Conservation (phyloP, 92 coral and sea anemone genomes). For the Phenganax subtilis region DNA sequence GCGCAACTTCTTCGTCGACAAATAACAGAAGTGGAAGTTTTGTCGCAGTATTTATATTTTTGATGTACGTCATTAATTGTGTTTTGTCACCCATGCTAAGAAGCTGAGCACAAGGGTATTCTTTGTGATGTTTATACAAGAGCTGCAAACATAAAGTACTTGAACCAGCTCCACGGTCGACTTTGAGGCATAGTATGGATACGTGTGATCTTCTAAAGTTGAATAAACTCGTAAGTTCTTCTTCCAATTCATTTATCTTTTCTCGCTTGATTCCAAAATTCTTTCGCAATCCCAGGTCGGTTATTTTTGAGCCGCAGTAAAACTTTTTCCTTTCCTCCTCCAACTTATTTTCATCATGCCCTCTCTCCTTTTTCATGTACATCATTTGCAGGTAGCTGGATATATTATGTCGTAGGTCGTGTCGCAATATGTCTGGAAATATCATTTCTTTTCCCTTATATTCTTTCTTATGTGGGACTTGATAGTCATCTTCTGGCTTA, state of each 20-base stretch:
- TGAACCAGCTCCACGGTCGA: constrained; percentile 41
- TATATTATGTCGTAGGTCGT: constrained; percentile 9
- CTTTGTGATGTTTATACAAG: constrained; percentile 4
- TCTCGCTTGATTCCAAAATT: constrained; percentile 17
- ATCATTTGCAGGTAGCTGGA: constrained; percentile 30
- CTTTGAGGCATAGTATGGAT: constrained; percentile 20
- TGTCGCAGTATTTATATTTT: constrained; percentile 14
- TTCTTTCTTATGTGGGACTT: constrained; percentile 50
- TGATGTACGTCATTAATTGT: constrained; percentile 8
- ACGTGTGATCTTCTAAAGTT: constrained; percentile 30
- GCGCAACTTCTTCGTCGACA: constrained; percentile 38
- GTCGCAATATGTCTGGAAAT: constrained; percentile 31
- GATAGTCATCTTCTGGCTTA: constrained; percentile 62
- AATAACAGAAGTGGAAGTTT: constrained; percentile 22
- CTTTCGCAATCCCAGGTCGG: constrained; percentile 2
- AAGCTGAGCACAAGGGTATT: constrained; percentile 31
- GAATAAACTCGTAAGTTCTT: constrained; percentile 2
- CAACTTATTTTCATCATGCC: neutral
- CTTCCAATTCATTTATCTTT: constrained; percentile 15
- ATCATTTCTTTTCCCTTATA: constrained; percentile 8
- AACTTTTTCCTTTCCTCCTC: constrained; percentile 18
- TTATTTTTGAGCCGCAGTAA: constrained; percentile 32
- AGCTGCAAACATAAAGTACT: constrained; percentile 35
- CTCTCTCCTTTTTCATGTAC: constrained; percentile 17
- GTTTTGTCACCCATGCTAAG: neutral